Evolutionary conservation across 2,113 vertebrate genomes (phyloP).

Genomic region (Myotis brandtii): DNA sequence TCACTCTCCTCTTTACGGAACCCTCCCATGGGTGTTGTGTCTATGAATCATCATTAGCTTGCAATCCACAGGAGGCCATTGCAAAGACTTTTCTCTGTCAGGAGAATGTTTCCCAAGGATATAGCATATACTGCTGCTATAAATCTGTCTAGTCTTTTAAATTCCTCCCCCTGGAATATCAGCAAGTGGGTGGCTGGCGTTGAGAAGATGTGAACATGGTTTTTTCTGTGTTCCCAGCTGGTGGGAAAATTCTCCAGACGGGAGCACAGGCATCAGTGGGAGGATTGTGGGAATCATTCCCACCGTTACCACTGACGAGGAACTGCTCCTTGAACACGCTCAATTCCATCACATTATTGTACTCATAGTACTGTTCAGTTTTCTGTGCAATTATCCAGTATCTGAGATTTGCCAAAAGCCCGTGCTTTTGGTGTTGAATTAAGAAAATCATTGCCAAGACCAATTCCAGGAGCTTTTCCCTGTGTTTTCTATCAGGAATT

Average conservation of each 20-base stretch:
- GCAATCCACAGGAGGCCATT: neutral
- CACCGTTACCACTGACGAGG: neutral
- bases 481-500: neutral
- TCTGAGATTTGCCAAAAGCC: neutral
- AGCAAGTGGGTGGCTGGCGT: conserved; percentile 28
- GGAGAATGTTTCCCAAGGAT: conserved; percentile 47
- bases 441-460: neutral
- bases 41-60: neutral
- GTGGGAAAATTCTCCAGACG: neutral
- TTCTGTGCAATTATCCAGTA: neutral
- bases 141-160: conserved; percentile 48
- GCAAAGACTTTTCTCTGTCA: neutral
- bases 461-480: neutral
- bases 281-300: neutral
- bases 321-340: neutral
- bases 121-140: neutral
- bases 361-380: neutral
- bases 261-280: neutral
- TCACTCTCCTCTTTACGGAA: neutral
- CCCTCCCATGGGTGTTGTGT: neutral
- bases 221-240: neutral
- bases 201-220: neutral
- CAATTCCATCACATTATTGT: neutral
- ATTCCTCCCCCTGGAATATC: neutral
- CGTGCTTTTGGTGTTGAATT: neutral